Evolutionary conservation across 2,113 vertebrate genomes (phyloP), one percentile per base, ranked within the genome.

Genomic region (Ciconia stormi): DNA sequence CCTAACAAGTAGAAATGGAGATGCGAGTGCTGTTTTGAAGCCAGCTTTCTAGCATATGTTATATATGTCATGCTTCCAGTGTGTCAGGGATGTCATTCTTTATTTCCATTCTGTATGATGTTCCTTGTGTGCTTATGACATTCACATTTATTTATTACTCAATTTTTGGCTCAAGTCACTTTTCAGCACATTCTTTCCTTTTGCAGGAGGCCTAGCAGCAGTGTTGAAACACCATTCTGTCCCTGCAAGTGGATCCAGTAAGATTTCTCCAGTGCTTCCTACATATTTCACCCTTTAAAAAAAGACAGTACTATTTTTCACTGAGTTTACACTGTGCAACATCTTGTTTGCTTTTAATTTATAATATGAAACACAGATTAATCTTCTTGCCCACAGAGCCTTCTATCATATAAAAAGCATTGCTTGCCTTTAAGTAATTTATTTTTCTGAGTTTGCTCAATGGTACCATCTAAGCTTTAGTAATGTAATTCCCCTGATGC

Each of bases 291-390:
- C 16, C 16, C 49, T 53, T 71, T 8, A 49, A 56, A 82, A 59
- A 55, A 29, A 11, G 23, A 30, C 10, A 58, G 46, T 27, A 25
- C 13, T 79, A 20, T 58, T 72, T 71, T 79, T 84, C 46, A 63
- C 26, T 21, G 52, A 62, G 34, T 62, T 77, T 87, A 53, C 36
- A 55, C 25, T 70, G 55, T 67, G 63, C 10, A 42, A 18, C 62
- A 46, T 78, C 59, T 85, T 85, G 42, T 81, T 87, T 93, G 71
- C 71, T 88, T 91, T 55, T 90, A 70, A 93, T 86, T 95, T 84
- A 32, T 67, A 49, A 62, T 40, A 71, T 40, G 49, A 83, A 93
- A 63, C 18, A 56, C 18, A 62, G 40, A 86, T 93, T 77, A 94
- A 82, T 82, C 40, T 61, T 76, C 30, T 40, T 83, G 55, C 52